phyloP scores from a whole-genome alignment of 2,888 invertebrate species.

The Pterostichus madidus region DNA sequence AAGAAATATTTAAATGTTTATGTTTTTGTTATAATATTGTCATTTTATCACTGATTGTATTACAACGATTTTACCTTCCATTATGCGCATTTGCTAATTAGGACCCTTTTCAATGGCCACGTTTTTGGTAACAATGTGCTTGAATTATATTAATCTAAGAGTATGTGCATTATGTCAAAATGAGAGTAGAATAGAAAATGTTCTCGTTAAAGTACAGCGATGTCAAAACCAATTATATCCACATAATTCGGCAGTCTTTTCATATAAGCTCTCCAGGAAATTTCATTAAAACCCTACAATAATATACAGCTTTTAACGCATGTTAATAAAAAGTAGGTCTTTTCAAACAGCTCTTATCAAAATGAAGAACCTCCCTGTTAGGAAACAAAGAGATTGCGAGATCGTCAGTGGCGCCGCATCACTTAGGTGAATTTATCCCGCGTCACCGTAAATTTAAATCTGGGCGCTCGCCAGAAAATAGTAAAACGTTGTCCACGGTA shows the following conservation, averaged over 20 bases:
- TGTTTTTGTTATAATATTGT: no score
- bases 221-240: background rate
- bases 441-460: constrained; percentile 49
- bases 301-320: constrained; percentile 16
- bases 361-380: constrained; percentile 15
- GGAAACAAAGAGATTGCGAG: constrained; percentile 15
- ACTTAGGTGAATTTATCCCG: background rate
- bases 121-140: no score
- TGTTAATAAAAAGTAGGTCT: constrained; percentile 13
- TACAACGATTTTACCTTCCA: no score
- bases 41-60: no score
- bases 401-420: background rate
- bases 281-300: constrained; percentile 11
- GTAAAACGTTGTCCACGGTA: constrained; percentile 41
- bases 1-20: no score
- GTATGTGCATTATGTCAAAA: no score
- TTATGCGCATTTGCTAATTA: no score
- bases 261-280: background rate
- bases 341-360: constrained; percentile 31
- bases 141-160: no score
- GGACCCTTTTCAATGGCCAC: no score
- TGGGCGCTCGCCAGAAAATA: constrained; percentile 36
- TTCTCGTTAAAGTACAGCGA: background rate
- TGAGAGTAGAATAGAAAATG: background rate
- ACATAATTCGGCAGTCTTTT: background rate